Evolutionary conservation across 2,888 invertebrate species (phyloP), one percentile per base, ranked within the genome.

Genomic region (Perdita meconis): DNA sequence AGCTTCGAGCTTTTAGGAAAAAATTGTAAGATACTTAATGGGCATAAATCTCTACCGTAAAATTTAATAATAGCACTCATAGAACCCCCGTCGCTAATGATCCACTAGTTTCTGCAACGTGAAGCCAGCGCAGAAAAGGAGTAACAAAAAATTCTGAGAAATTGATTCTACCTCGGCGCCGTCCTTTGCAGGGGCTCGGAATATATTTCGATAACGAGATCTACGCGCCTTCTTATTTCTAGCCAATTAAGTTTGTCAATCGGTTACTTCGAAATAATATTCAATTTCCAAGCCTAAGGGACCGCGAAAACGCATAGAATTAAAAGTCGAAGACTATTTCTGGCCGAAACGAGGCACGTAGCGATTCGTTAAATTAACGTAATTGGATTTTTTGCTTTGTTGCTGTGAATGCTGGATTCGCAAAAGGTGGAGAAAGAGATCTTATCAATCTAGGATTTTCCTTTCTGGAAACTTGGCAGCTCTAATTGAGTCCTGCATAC

Each of bases 301-400:
- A 42, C 16, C 16, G 19, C 10, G 53, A 34, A 57, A 51, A 30
- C 19, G 4, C 24, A 22, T n/a, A 13, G 22, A 19, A 22, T 19
- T 42, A 42, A 71, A 55, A 34, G 36, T 36, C 22, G 26, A 42
- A 36, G 51, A 44, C 34, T 26, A 13, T 40, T 53, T 42, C 40
- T 61, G 47, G 53, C 50, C 57, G 66, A 67, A 63, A 63, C 22
- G 30, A 51, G 44, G 36, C 34, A 40, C 12, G 53, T 47, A 50
- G 69, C 38, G 59, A 60, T 34, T 60, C 44, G 78, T 56, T 60
- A 66, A 78, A 78, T 78, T 78, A 78, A 44, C 47, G 51, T 78
- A 78, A 78, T 78, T 78, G 78, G 66, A 71, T 78, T 63, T 57
- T 26, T 34, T 63, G 47, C 42, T 44, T 34, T 66, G 66, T 57